Conservation (phyloP, 2,888 invertebrate species). For the Brachyopa scutellaris region DNA sequence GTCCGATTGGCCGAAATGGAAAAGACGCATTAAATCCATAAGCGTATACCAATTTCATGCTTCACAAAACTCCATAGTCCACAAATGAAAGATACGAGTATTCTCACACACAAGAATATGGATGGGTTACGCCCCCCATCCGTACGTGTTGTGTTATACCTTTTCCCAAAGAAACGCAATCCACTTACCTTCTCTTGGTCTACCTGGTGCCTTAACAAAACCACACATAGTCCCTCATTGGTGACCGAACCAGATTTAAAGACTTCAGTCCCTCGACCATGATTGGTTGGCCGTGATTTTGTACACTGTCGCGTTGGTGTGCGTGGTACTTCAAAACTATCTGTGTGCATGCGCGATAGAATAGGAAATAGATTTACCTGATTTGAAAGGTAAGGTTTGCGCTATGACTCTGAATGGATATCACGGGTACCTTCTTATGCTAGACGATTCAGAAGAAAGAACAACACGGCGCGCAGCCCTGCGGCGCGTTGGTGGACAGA, state of each 20-base stretch:
- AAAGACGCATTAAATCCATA: constrained; percentile 7
- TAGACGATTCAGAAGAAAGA: not conserved
- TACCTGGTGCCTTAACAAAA: constrained; percentile 39
- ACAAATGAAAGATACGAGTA: constrained; percentile 22
- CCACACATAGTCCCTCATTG: constrained; percentile 69
- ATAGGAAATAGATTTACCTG: constrained; percentile 71
- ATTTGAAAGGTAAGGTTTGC: constrained; percentile 49
- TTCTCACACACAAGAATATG: too few relatives aligned
- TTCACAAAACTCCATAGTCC: constrained; percentile 65
- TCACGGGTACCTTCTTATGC: constrained; percentile 22
- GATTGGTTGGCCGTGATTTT: constrained; percentile 73
- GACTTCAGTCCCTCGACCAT: constrained; percentile 59
- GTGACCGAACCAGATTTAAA: constrained; percentile 71
- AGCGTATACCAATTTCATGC: constrained; percentile 51
- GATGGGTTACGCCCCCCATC: constrained; percentile 66
- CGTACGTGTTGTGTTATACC: constrained; percentile 45
- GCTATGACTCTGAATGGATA: constrained; percentile 10
- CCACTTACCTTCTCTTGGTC: constrained; percentile 35
- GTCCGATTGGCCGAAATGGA: constrained; percentile 31
- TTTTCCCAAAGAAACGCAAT: constrained; percentile 18
- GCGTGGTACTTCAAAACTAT: not conserved
- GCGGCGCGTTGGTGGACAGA: constrained; percentile 58
- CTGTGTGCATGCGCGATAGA: constrained; percentile 23
- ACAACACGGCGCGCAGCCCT: constrained; percentile 28
- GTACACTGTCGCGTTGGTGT: constrained; percentile 2